phyloP scores from a whole-genome alignment of 2,888 invertebrate species.

The Oscheius onirici region DNA sequence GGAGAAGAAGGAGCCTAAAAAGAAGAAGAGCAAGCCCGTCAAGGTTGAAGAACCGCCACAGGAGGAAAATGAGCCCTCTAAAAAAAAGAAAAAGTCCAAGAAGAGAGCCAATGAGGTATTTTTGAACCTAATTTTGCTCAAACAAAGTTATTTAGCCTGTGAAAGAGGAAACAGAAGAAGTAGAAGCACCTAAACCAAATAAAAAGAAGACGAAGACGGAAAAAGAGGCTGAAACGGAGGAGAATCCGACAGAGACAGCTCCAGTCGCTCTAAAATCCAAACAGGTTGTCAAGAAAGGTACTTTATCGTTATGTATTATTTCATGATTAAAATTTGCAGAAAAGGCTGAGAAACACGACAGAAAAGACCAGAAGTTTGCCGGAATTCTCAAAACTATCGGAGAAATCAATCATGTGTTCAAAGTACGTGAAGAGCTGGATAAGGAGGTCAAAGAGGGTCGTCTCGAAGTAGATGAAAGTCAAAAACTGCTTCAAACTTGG shows the following conservation, averaged over 20 bases:
- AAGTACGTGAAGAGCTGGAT: constrained; percentile 11
- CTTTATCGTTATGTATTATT: background rate
- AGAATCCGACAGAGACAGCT: background rate
- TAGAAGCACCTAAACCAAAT: background rate
- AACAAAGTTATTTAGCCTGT: background rate
- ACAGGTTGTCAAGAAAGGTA: background rate
- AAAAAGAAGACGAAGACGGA: constrained; percentile 3
- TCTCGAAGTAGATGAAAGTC: background rate
- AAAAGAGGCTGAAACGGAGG: background rate
- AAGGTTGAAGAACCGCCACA: background rate
- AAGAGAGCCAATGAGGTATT: background rate
- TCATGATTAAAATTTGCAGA: background rate
- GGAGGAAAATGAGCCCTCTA: background rate
- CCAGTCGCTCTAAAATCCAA: background rate
- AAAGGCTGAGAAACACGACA: background rate
- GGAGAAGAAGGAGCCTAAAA: constrained; percentile 35
- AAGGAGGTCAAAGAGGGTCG: constrained; percentile 4
- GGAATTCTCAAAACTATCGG: constrained; percentile 4
- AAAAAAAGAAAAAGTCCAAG: constrained; percentile 4
- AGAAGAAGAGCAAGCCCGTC: constrained; percentile 37
- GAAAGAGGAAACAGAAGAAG: background rate
- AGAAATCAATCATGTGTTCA: background rate
- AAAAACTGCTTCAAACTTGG: constrained; percentile 19
- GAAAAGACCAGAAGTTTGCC: background rate
- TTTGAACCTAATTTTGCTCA: background rate